Evolutionary conservation across 2,888 invertebrate genomes (phyloP), one percentile per base, ranked within the genome.

Genomic region (Griposia aprilina): DNA sequence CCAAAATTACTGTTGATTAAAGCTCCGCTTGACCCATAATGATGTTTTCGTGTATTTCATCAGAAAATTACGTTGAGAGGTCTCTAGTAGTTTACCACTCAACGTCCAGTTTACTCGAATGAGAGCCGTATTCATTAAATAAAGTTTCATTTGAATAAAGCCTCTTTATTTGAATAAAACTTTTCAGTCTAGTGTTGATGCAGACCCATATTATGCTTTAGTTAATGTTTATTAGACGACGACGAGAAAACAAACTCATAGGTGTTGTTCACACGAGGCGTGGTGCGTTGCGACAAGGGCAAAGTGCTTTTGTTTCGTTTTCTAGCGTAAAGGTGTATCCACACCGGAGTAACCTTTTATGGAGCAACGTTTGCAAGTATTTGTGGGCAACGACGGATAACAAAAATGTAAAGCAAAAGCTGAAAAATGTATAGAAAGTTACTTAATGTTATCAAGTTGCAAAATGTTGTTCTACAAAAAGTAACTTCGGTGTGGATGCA

Each of bases 61-160:
- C 57, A 66, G 75, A 70, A 82, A 63, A 67, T 55, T 68, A 68
- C 26, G n/a, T 55, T 55, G 48, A 76, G 17, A 70, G 60, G n/a
- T 41, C 48, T 63, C 48, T 26, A 36, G 55, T 81, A 73, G 73
- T 74, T 65, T 50, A 26, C 52, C 36, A 67, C 52, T 77, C 70
- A 20, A 36, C 52, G 48, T 52, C 62, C 11, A 85, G 73, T 85
- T 76, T 36, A 73, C 70, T 77, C 30, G 82, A 83, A 83, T 77
- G 85, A 83, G 83, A 85, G 72, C 20, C 62, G 73, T 70, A 76
- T 83, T 85, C 82, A 85, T 85, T 68, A 82, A 85, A 85, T 77
- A 60, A 83, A 66, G 85, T 85, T 77, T 81, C 71, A 83, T 82
- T 70, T 63, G 41, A 63, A 65, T 84, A 57, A 69, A 77, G 2